A percentile compares a stretch with the other conserved stretches of the same genome.
These are phyloP conservation scores for Ceyx cyanopectus DNA, from an alignment of 2,113 vertebrate genomes.

Conservation along the genomic window DNA sequence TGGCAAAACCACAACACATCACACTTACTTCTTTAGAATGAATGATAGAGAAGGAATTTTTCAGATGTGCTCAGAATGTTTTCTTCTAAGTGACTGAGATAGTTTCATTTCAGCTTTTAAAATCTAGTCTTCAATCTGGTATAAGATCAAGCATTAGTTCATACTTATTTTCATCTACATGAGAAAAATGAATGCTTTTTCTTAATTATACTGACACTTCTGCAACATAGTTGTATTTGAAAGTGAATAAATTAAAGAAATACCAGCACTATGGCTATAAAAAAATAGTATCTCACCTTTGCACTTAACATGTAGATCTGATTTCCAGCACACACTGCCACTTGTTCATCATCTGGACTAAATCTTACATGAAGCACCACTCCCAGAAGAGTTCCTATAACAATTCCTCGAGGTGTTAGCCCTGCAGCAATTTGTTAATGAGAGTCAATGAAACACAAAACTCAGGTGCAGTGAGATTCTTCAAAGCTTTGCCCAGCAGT, in stretches of 20 bases:
- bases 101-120: not conserved
- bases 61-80: not conserved
- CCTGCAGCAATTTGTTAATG: slow-evolving; percentile 71
- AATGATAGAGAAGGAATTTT: not conserved
- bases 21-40: not conserved
- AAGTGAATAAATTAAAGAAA: not conserved
- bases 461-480: not conserved
- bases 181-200: not conserved
- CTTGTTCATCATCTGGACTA: slow-evolving; percentile 76
- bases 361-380: slow-evolving; percentile 80
- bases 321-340: slow-evolving; percentile 80
- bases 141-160: not conserved
- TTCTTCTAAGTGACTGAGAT: not conserved
- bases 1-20: not conserved
- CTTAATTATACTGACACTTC: not conserved
- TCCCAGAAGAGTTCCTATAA: slow-evolving; percentile 81
- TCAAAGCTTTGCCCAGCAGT: not conserved
- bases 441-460: not conserved
- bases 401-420: slow-evolving; percentile 73
- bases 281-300: slow-evolving; percentile 75
- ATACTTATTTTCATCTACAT: not conserved
- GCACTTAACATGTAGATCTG: slow-evolving; percentile 76
- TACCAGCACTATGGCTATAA: not conserved
- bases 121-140: not conserved
- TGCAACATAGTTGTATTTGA: not conserved